These are phyloP conservation scores for Luscinia megarhynchos DNA, from an alignment of 2,797 vertebrate genomes.

Conservation along the genomic window DNA sequence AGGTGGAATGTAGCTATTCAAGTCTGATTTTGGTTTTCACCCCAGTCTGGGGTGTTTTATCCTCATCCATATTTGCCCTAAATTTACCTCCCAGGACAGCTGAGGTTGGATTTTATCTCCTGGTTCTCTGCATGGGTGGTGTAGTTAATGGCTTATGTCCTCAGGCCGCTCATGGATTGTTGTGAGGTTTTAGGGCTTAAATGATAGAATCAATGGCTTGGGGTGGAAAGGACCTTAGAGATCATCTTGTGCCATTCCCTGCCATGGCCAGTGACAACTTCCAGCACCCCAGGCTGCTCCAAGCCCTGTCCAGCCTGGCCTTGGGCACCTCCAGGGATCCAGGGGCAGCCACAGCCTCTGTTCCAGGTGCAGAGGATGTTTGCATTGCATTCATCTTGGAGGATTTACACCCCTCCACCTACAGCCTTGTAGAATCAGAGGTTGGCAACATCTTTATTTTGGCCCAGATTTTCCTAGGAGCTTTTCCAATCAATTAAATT, in stretches of 20 bases:
- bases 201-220: neutral
- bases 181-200: neutral
- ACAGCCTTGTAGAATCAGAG: neutral
- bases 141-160: neutral
- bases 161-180: neutral
- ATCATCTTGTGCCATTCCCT: neutral
- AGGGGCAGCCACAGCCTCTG: neutral
- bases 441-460: neutral
- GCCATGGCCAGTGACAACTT: fast-evolving
- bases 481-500: neutral
- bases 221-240: neutral
- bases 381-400: neutral
- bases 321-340: neutral
- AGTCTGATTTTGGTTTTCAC: neutral
- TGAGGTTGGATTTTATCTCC: neutral
- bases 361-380: neutral
- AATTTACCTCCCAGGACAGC: neutral
- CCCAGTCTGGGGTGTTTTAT: neutral
- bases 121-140: neutral
- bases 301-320: neutral
- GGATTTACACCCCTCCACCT: neutral
- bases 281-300: neutral
- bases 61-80: neutral
- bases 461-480: neutral
- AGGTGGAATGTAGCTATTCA: neutral